A percentile compares a stretch with the other conserved stretches of the same genome.
Conservation (phyloP, 2,888 invertebrate species). For the Lepidocyrtinus sp. region DNA sequence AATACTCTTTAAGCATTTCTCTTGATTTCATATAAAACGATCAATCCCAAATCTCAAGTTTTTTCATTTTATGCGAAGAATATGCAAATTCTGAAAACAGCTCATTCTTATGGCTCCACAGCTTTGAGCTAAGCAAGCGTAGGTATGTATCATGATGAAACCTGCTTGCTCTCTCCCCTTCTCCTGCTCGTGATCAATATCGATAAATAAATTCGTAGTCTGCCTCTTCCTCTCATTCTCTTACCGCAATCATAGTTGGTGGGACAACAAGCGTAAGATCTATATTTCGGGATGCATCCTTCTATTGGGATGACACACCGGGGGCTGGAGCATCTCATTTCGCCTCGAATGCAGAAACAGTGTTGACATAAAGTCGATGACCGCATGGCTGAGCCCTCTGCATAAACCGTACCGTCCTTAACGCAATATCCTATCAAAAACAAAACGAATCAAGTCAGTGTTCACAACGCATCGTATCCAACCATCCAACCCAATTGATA, state of each 20-base stretch:
- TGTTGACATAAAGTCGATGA: slow-evolving; percentile 86
- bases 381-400: slow-evolving; percentile 87
- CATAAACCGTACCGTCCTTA: slow-evolving; percentile 81
- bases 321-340: slow-evolving; percentile 84
- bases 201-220: background rate
- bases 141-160: no score
- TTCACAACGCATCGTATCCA: no score
- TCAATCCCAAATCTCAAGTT: no score
- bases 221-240: slow-evolving; percentile 47
- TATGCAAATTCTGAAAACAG: no score
- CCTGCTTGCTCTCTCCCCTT: no score
- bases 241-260: slow-evolving; percentile 82
- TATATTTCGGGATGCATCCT: slow-evolving; percentile 80
- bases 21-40: no score
- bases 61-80: no score
- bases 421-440: slow-evolving; percentile 77
- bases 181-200: no score
- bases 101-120: no score
- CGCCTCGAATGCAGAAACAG: slow-evolving; percentile 86
- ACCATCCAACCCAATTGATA: no score
- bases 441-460: slow-evolving; percentile 15
- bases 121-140: no score
- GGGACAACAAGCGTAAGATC: slow-evolving; percentile 84
- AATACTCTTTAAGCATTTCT: no score
- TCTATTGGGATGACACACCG: slow-evolving; percentile 83